Evolutionary conservation across 2,113 vertebrate species (phyloP), one percentile per base, ranked within the genome.

Genomic region (Aspidoscelis tigris): DNA sequence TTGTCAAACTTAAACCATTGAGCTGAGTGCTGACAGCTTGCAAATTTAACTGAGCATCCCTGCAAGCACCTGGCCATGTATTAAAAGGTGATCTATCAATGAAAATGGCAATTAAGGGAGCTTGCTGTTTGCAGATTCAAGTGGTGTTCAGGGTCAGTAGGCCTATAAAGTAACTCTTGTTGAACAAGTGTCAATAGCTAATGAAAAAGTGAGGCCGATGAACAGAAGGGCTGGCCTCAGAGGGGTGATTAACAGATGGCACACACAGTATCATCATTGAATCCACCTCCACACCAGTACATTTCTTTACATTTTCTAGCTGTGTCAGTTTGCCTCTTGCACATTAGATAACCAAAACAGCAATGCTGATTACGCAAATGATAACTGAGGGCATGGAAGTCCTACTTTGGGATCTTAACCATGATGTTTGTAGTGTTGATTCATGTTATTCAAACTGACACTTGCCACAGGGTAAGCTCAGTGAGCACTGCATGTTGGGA

Each of bases 1-100:
- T 88, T 58, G 20, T 66, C 79, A 84, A 69, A 33, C 83, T 89
- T 88, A 65, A 84, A 65, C 55, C 84, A 83, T 82, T 70, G 61
- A 85, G 72, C 3, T 79, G 80, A 39, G 80, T 81, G 85, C 85
- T 33, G 74, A 84, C 72, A 90, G 85, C 83, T 90, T 80, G 79
- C 20, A 88, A 65, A 53, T 80, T 61, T 26, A 58, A 43, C 83
- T 89, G 71, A 83, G 71, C 87, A 86, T 93, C 88, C 84, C 81
- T 87, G 88, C 90, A 92, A 89, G 87, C 77, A 88, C 78, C 87
- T 92, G 90, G 84, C 84, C 87, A 53, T 84, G 91, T 92, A 92
- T 94, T 93, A 92, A 90, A 85, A 88, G 70, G 84, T 70, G 77
- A 74, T 82, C 76, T 74, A 83, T 44, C 22, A 21, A 12, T 2